These are phyloP conservation scores for Pasiphila rectangulata DNA, from an alignment of 2,888 invertebrate species.

Conservation along the genomic window DNA sequence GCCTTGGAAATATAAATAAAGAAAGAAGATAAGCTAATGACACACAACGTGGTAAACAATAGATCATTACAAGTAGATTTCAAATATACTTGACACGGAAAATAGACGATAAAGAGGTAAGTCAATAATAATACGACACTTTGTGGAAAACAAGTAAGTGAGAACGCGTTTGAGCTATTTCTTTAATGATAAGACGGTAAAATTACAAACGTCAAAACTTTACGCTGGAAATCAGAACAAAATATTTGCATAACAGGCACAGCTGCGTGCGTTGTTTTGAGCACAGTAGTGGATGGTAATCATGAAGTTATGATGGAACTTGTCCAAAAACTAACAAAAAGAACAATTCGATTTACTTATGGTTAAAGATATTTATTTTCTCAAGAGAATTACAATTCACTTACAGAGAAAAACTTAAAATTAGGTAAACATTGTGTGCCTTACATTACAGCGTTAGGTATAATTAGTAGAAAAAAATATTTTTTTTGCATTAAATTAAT, in stretches of 20 bases:
- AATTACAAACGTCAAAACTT: conserved; percentile 6
- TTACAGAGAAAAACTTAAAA: too few relatives aligned
- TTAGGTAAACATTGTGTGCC: too few relatives aligned
- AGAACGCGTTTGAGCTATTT: neutral
- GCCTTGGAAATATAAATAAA: conserved; percentile 2
- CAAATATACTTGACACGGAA: conserved; percentile 1
- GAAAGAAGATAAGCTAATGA: neutral
- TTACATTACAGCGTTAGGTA: too few relatives aligned
- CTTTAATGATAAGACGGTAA: conserved; percentile 15
- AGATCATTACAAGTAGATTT: too few relatives aligned
- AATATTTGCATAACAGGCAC: conserved; percentile 15
- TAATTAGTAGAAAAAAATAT: too few relatives aligned
- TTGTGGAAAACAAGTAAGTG: too few relatives aligned
- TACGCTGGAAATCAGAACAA: conserved; percentile 10
- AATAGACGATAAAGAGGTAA: neutral
- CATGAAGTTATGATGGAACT: neutral
- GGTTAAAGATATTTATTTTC: too few relatives aligned
- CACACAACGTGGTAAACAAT: neutral
- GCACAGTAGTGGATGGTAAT: conserved; percentile 1
- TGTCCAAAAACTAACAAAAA: neutral
- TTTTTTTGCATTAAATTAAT: too few relatives aligned
- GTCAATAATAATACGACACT: too few relatives aligned
- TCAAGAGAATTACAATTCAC: too few relatives aligned
- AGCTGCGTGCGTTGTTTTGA: conserved; percentile 22
- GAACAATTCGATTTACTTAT: too few relatives aligned